Evolutionary conservation across 2,888 invertebrate species (phyloP).

Genomic region (Lamellibrachia columna): DNA sequence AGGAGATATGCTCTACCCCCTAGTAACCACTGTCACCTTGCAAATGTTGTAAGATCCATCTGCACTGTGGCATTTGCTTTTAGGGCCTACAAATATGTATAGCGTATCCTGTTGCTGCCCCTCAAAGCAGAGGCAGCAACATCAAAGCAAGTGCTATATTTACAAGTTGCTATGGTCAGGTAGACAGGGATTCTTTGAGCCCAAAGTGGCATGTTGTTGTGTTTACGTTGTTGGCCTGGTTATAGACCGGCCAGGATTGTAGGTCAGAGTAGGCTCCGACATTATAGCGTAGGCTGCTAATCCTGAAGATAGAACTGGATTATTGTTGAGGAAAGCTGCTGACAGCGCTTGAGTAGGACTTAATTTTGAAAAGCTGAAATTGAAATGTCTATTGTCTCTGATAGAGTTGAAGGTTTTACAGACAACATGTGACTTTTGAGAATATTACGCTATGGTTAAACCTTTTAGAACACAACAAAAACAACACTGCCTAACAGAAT

Average conservation of each 20-base stretch:
- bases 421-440: background rate
- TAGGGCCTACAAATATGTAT: slow-evolving; percentile 12
- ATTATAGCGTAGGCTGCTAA: background rate
- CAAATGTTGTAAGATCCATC: background rate
- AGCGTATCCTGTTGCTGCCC: background rate
- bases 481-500: too few relatives aligned
- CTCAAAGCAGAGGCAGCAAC: background rate
- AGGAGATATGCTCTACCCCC: background rate
- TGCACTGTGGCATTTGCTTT: background rate
- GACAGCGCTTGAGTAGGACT: background rate
- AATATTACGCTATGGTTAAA: background rate
- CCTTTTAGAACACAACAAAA: too few relatives aligned
- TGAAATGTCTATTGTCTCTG: background rate
- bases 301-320: background rate
- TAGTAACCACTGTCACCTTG: background rate
- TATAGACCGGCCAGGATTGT: background rate
- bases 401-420: background rate
- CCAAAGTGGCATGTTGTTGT: background rate
- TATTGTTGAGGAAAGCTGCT: background rate
- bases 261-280: background rate
- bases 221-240: background rate
- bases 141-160: background rate
- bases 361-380: background rate
- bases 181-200: background rate
- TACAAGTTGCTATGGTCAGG: background rate